A percentile compares a stretch with the other conserved stretches of the same genome.
Evolutionary conservation across 2,888 invertebrate genomes (phyloP).

Genomic region (Pristionchus entomophagus): DNA sequence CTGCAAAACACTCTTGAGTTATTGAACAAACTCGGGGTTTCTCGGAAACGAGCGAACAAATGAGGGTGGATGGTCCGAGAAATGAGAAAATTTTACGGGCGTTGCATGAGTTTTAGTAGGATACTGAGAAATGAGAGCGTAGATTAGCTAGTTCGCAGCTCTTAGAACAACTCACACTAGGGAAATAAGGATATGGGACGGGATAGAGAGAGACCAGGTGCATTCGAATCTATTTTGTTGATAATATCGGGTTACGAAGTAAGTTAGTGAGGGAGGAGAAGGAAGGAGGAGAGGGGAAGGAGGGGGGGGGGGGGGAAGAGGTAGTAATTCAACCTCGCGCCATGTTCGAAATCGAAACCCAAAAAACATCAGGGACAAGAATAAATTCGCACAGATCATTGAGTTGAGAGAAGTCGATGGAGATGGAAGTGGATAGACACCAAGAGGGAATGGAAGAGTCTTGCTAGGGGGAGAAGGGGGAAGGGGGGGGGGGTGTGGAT

Average conservation of each 20-base stretch:
- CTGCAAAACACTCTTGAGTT: background rate
- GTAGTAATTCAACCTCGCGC: background rate
- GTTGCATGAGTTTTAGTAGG: slow-evolving; percentile 15
- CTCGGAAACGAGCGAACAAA: background rate
- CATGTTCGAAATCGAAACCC: slow-evolving; percentile 8
- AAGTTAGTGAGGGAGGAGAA: background rate
- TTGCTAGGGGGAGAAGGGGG: too few species aligned
- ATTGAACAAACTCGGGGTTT: background rate
- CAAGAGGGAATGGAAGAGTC: background rate
- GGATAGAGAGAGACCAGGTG: slow-evolving; percentile 14
- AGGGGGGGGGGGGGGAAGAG: too few species aligned
- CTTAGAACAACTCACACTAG: background rate
- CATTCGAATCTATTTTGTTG: slow-evolving; percentile 30
- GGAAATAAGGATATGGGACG: background rate
- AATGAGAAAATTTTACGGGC: slow-evolving; percentile 25
- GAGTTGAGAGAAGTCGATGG: background rate
- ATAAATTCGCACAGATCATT: background rate
- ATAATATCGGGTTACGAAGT: slow-evolving; percentile 15
- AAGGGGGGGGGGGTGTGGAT: background rate
- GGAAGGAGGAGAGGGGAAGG: background rate
- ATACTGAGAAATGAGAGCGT: background rate
- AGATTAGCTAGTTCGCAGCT: background rate
- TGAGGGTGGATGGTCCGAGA: background rate
- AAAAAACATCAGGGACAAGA: background rate
- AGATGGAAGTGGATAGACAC: background rate